Percentiles rank a stretch among this genome's conserved stretches.
Conservation (phyloP, 2,888 invertebrate species). For the Phytoseiulus persimilis region DNA sequence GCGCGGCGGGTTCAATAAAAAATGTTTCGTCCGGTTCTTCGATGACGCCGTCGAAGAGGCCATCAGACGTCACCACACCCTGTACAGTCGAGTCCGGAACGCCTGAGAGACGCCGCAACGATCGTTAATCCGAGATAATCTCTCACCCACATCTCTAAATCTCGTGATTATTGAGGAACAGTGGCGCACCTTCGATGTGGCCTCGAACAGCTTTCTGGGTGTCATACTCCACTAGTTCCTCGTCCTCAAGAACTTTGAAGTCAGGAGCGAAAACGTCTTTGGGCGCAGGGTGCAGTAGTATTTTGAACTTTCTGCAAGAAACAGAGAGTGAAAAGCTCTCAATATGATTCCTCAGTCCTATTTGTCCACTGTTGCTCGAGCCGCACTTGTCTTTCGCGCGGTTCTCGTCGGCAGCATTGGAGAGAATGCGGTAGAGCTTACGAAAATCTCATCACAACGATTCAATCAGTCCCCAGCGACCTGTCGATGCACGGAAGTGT, state of each 20-base stretch:
- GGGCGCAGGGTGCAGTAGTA: background rate
- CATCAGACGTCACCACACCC: conserved; percentile 74
- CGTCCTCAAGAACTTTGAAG: conserved; percentile 18
- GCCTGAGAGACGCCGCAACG: conserved; percentile 54
- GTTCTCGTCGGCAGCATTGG: too few relatives aligned
- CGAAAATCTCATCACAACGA: too few relatives aligned
- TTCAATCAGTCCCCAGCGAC: too few relatives aligned
- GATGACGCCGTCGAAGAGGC: conserved; percentile 80
- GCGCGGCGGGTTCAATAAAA: conserved; percentile 70
- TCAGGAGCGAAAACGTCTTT: conserved; percentile 30
- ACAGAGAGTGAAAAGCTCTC: background rate
- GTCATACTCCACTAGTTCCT: conserved; percentile 52
- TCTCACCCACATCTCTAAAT: background rate
- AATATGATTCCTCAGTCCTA: background rate
- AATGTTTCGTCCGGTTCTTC: conserved; percentile 66
- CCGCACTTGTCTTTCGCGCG: too few relatives aligned
- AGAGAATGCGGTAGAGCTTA: too few relatives aligned
- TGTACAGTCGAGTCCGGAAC: conserved; percentile 72
- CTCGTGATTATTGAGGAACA: background rate
- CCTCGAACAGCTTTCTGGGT: conserved; percentile 67
- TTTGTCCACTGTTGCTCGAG: too few relatives aligned
- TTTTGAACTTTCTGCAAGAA: conserved; percentile 28
- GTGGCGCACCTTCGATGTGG: conserved; percentile 62
- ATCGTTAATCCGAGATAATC: too few relatives aligned
- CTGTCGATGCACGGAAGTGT: too few relatives aligned